Evolutionary conservation across 1,140 invertebrate genomes (phyloP), one percentile per base, ranked within the genome.

Genomic region (Diachasmimorpha longicaudata): DNA sequence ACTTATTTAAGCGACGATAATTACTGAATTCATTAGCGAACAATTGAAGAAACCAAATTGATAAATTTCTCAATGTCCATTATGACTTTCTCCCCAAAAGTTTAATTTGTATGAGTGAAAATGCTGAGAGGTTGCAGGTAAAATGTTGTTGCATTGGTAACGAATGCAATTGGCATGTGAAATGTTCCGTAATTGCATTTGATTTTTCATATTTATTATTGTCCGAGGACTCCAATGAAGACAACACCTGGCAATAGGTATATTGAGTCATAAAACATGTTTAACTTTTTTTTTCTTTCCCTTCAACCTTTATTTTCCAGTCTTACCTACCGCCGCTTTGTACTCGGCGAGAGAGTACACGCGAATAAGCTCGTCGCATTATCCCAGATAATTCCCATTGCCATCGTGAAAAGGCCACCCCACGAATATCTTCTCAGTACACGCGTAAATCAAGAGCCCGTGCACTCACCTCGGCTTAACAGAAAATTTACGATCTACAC

Each of bases 401-500:
- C 70, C 46, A 73, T 71, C 19, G 70, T 31, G 42, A 68, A 48
- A 66, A 63, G 72, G 71, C 77, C 74, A 78, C 70, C 77, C 70
- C 9, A 74, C 74, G 66, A 72, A 78, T 72, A 36, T 76, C 63
- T 76, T 69, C 67, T 14, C 71, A 42, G 37, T 76, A 78, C 70
- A 78, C 74, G 69, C 77, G 77, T 78, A 76, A 78, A 78, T 78
- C 77, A 78, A 78, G 70, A 37, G 67, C 31, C 44, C 21, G 25
- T 13, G 63, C 78, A 71, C 63, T 76, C 36, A 78, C 79, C 82
- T 80, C 77, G 77, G 82, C 81, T 84, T 84, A 84, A 77, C 77
- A 73, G 68, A 67, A 83, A 84, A 84, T 84, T 84, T 84, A 83
- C 83, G 80, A 79, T 81, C 78, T 39, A 14, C n/a, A 63, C 58